Evolutionary conservation across 2,888 invertebrate species (phyloP), one percentile per base, ranked within the genome.

Genomic region (Pyrrhosoma nymphula): DNA sequence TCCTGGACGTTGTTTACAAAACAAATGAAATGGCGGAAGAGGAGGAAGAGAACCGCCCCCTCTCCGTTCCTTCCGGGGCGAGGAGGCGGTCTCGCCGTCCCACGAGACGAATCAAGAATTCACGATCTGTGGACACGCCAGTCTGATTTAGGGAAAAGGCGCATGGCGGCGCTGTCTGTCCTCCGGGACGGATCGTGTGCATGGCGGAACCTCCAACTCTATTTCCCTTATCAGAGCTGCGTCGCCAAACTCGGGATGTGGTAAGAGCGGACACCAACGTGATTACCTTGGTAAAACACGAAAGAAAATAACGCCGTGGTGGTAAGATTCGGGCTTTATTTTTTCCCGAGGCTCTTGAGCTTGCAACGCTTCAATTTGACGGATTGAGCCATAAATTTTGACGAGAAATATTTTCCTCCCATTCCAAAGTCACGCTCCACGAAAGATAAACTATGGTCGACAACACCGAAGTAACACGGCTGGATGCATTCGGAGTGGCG

Each of bases 61-160:
- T 69, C 69, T n/a, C n/a, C 47, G 0, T 26, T 26, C n/a, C 69
- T 35, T 35, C 35, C 82, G 16, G 16, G 4, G 47, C 47, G 47
- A 4, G 82, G 82, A 35, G 82, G 18, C 82, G 35, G 30, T 82
- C 82, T n/a, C 82, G 60, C 82, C 69, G 69, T 18, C 82, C 82
- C 82, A 35, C 82, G 82, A 26, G 90, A 35, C 35, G 90, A 35
- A 91, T 35, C 55, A 91, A 91, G 90, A 30, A 91, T 91, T 35
- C 93, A 47, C 93, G 69, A 93, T 69, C 47, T 69, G 69, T 93
- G 93, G 93, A 93, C 93, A 93, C 75, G 60, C 47, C 69, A 69
- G 26, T n/a, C 12, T 69, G 63, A 69, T 47, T 47, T 47, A 47
- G 90, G 89, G 55, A 56, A 89, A n/a, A 18, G 26, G 55, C 89